Percentiles rank a stretch among this genome's conserved stretches.
phyloP scores from a whole-genome alignment of 1,140 invertebrate genomes.

The Drosophila elegans region DNA sequence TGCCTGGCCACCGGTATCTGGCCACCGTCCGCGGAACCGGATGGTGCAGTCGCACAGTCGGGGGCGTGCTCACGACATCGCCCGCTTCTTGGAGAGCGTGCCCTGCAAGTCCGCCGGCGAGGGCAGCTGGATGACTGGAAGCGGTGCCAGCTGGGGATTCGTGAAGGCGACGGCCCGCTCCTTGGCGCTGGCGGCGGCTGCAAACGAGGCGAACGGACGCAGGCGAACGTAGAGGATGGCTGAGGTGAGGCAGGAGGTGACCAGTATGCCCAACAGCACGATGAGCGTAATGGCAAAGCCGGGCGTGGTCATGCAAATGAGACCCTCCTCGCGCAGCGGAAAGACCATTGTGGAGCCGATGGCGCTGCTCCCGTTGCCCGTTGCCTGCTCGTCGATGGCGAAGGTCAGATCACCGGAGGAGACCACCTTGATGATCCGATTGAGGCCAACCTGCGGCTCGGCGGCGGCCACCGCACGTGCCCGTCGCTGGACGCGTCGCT shows the following conservation, averaged over 20 bases:
- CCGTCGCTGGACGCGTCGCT: slow-evolving; percentile 89
- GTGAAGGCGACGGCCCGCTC: slow-evolving; percentile 85
- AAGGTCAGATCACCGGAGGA: slow-evolving; percentile 94
- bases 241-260: slow-evolving; percentile 93
- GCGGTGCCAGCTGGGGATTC: slow-evolving; percentile 79
- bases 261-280: slow-evolving; percentile 91
- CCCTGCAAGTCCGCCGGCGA: slow-evolving; percentile 60
- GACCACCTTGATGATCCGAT: slow-evolving; percentile 93
- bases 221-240: slow-evolving; percentile 92
- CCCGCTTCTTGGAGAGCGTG: slow-evolving; percentile 73
- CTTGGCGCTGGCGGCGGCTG: slow-evolving; percentile 85
- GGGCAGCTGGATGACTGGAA: slow-evolving; percentile 68
- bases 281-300: slow-evolving; percentile 94
- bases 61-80: slow-evolving; percentile 67
- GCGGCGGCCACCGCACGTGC: slow-evolving; percentile 86
- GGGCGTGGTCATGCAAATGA: slow-evolving; percentile 96
- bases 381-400: slow-evolving; percentile 87
- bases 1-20: slow-evolving; percentile 18
- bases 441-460: slow-evolving; percentile 91
- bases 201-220: slow-evolving; percentile 87
- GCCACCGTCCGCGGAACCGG: not conserved
- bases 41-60: slow-evolving; percentile 12
- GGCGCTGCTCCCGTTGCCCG: slow-evolving; percentile 66
- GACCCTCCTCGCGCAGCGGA: slow-evolving; percentile 87
- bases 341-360: slow-evolving; percentile 87